Conservation (phyloP, 2,797 vertebrate species). For the Bucorvus abyssinicus region DNA sequence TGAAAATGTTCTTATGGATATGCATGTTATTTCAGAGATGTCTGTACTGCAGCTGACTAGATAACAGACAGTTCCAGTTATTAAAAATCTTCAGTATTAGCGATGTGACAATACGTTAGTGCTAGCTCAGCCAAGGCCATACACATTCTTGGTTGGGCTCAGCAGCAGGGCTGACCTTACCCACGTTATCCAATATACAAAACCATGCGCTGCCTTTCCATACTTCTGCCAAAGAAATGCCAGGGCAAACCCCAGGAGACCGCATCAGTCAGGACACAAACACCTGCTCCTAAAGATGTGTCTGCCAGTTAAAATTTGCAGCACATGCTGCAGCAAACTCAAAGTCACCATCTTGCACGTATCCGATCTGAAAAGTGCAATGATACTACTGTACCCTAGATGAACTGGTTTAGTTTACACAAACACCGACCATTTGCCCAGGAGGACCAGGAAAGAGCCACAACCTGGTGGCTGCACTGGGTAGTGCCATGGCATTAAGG, state of each 20-base stretch:
- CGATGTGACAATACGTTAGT: background rate
- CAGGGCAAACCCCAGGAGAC: background rate
- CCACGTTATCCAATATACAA: background rate
- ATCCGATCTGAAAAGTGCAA: background rate
- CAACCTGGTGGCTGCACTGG: background rate
- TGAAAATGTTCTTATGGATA: background rate
- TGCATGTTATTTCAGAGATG: background rate
- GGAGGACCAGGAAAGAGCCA: background rate
- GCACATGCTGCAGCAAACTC: background rate
- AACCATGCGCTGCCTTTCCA: accelerated
- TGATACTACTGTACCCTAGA: background rate
- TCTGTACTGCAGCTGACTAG: background rate
- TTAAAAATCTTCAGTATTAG: background rate
- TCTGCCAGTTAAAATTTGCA: background rate
- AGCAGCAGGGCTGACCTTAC: background rate
- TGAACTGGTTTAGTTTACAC: background rate
- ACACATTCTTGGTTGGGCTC: background rate
- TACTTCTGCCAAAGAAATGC: background rate
- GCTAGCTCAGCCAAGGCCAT: background rate
- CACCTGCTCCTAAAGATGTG: accelerated
- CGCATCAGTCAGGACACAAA: background rate
- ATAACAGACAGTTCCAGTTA: background rate
- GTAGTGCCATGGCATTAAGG: accelerated
- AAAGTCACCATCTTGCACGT: background rate
- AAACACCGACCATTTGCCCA: background rate